These are phyloP conservation scores for Stichopus chloronotus DNA, from an alignment of 35 echinoderm and acorn worm genomes.

Conservation along the genomic window DNA sequence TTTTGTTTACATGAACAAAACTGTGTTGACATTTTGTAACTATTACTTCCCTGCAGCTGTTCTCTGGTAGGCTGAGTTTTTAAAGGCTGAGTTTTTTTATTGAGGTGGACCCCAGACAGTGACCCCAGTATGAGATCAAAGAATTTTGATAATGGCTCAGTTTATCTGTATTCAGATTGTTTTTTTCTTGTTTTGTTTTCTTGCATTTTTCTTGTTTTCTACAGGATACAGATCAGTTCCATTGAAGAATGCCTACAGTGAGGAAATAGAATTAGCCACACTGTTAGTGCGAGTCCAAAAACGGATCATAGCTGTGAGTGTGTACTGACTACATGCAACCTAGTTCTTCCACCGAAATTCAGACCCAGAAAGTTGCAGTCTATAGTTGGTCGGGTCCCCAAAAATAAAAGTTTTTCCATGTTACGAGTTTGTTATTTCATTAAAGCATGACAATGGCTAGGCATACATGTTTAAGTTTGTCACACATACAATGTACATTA, in stretches of 20 bases:
- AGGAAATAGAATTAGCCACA: conserved; percentile 80
- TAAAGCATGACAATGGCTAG: background rate
- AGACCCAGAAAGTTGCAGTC: background rate
- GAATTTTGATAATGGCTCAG: background rate
- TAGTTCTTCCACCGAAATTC: background rate
- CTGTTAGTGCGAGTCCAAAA: conserved; percentile 84
- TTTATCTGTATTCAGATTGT: background rate
- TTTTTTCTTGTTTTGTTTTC: background rate
- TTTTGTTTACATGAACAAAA: too few relatives aligned
- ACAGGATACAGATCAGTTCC: conserved; percentile 89
- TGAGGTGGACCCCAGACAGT: too few relatives aligned
- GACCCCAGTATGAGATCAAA: too few relatives aligned
- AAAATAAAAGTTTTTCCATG: background rate
- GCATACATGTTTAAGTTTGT: too few relatives aligned
- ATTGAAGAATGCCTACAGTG: conserved; percentile 83
- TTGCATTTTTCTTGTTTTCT: conserved; percentile 12
- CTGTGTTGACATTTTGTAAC: too few relatives aligned
- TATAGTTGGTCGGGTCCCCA: background rate
- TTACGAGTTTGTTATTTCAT: background rate
- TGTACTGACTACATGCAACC: background rate
- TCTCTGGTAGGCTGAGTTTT: too few relatives aligned
- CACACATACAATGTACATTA: too few relatives aligned
- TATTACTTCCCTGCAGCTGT: too few relatives aligned
- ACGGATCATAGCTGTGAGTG: conserved; percentile 80
- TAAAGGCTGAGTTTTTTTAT: too few relatives aligned